phyloP scores from a whole-genome alignment of 2,113 vertebrate genomes.

The Cyprinodon variegatus region DNA sequence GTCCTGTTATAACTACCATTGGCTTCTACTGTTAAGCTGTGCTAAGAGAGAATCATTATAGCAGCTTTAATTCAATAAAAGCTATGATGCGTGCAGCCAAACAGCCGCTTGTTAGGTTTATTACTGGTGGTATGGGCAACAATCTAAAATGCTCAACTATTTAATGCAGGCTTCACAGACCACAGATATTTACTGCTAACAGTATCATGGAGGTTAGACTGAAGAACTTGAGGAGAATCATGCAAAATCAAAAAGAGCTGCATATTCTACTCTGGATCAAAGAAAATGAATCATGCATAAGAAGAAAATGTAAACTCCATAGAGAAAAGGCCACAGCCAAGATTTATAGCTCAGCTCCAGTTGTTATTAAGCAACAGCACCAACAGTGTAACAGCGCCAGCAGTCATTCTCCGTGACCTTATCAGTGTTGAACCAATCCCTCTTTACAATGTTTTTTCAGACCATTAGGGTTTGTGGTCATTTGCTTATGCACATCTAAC shows the following conservation, averaged over 20 bases:
- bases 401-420: not conserved
- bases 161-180: constrained; percentile 18
- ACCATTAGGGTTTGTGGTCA: not conserved
- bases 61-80: constrained; percentile 61
- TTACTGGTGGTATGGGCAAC: constrained; percentile 46
- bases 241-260: not conserved
- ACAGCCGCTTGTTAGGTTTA: constrained; percentile 65
- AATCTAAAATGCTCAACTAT: constrained; percentile 20
- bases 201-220: constrained; percentile 21
- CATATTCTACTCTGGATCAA: not conserved
- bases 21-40: constrained; percentile 46
- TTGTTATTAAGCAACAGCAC: not conserved
- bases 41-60: constrained; percentile 58
- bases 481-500: not conserved
- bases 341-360: not conserved
- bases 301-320: not conserved
- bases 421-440: not conserved
- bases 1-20: constrained; percentile 33
- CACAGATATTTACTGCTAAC: constrained; percentile 31
- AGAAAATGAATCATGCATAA: too few relatives aligned
- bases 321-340: not conserved
- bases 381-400: not conserved
- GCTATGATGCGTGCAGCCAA: constrained; percentile 57
- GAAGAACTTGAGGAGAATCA: not conserved
- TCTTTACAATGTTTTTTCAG: not conserved